These are phyloP conservation scores for Cataglyphis albicans DNA, from an alignment of 2,888 invertebrate species.

Conservation along the genomic window DNA sequence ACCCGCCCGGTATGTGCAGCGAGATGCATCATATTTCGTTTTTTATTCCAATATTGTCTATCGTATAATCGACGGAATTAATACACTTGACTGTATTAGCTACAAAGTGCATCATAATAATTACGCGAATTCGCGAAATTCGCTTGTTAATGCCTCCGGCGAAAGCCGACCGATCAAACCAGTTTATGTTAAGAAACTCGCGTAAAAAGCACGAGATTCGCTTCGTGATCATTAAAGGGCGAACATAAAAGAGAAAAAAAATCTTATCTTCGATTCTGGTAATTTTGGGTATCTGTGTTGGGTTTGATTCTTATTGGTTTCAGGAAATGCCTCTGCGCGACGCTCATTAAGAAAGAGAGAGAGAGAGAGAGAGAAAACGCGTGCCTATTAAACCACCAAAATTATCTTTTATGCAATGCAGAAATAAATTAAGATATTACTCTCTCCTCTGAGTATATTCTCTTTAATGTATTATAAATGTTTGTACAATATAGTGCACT, in stretches of 20 bases:
- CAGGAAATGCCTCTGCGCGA: neutral
- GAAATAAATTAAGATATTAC: conserved; percentile 1
- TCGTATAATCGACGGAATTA: conserved; percentile 6
- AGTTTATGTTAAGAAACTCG: conserved; percentile 24
- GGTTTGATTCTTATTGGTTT: neutral
- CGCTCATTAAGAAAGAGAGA: neutral
- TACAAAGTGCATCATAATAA: conserved; percentile 26
- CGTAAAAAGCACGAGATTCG: conserved; percentile 1
- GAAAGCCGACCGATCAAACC: conserved; percentile 28
- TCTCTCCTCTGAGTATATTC: neutral
- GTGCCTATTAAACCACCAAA: neutral
- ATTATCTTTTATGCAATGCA: neutral
- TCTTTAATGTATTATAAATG: neutral
- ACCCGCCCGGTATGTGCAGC: neutral
- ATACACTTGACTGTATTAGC: conserved; percentile 26
- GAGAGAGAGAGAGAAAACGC: neutral
- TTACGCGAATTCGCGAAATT: conserved; percentile 42
- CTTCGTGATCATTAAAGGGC: conserved; percentile 22
- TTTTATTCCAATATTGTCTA: neutral
- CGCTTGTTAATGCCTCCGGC: conserved; percentile 8
- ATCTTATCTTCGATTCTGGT: conserved; percentile 15
- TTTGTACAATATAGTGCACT: neutral
- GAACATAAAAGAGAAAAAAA: conserved; percentile 4
- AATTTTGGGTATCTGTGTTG: neutral
- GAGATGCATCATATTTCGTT: neutral